A percentile compares a stretch with the other conserved stretches of the same genome.
Evolutionary conservation across 2,113 vertebrate genomes (phyloP).

Genomic region (Siphamia tubifer): DNA sequence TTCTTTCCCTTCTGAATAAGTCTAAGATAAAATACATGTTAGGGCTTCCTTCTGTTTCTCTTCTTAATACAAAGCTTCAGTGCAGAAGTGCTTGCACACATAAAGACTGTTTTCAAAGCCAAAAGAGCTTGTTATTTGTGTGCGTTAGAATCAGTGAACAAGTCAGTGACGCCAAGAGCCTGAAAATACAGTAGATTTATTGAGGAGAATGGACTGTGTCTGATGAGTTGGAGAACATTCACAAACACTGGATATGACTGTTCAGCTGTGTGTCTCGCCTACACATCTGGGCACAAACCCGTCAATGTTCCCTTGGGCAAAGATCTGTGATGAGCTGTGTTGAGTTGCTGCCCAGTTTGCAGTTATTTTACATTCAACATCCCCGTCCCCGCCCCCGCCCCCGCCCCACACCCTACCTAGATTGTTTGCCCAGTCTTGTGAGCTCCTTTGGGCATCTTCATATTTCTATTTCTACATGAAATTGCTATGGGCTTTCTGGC

Average conservation of each 20-base stretch:
- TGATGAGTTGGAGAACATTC: constrained; percentile 40
- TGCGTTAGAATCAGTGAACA: constrained; percentile 11
- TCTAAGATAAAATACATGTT: constrained; percentile 26
- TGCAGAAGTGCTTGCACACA: neutral
- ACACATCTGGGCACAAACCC: constrained; percentile 71
- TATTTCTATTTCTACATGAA: constrained; percentile 3
- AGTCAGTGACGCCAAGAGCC: constrained; percentile 32
- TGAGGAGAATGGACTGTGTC: constrained; percentile 30
- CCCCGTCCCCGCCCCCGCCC: neutral
- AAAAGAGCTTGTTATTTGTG: neutral
- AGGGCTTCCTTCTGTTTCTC: constrained; percentile 18
- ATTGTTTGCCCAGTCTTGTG: constrained; percentile 50
- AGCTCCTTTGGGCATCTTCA: constrained; percentile 19
- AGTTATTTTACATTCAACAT: constrained; percentile 11
- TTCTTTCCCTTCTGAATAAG: constrained; percentile 32
- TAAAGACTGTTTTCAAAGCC: neutral
- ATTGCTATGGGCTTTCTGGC: constrained; percentile 45
- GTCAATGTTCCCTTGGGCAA: constrained; percentile 53
- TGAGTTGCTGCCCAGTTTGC: constrained; percentile 8
- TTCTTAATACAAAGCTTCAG: neutral
- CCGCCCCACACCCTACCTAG: neutral
- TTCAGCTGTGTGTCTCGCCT: constrained; percentile 41
- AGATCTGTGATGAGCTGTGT: constrained; percentile 36
- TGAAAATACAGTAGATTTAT: constrained; percentile 56
- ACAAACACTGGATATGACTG: constrained; percentile 47